Evolutionary conservation across 2,888 invertebrate species (phyloP).

Genomic region (Melinaea marsaeus): DNA sequence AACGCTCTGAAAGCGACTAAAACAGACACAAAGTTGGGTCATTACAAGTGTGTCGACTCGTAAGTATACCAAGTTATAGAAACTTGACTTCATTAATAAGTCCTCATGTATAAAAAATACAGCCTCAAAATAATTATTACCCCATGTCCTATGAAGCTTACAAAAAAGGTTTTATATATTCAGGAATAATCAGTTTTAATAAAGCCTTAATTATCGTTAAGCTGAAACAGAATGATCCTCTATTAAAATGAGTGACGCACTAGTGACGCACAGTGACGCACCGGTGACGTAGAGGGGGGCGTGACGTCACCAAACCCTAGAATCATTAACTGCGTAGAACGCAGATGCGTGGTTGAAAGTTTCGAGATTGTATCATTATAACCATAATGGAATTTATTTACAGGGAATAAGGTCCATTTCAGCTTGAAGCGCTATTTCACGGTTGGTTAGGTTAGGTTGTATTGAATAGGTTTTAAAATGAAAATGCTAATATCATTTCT

Average conservation of each 20-base stretch:
- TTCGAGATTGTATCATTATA: constrained; percentile 17
- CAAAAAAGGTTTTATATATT: not conserved
- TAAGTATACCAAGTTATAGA: too few species aligned
- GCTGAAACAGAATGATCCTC: not conserved
- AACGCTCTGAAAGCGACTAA: too few species aligned
- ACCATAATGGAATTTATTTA: constrained; percentile 22
- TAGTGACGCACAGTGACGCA: constrained; percentile 26
- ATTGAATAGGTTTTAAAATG: not conserved
- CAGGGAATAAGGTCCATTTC: constrained; percentile 22
- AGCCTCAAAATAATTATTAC: too few species aligned
- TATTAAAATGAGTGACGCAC: not conserved
- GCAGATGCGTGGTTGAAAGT: constrained; percentile 39
- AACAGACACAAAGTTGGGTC: too few species aligned
- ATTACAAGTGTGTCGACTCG: too few species aligned
- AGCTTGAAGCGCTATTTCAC: constrained; percentile 16
- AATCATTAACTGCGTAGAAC: constrained; percentile 38
- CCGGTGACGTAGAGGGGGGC: constrained; percentile 39
- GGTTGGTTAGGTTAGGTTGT: constrained; percentile 29
- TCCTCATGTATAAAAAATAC: too few species aligned
- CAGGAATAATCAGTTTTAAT: not conserved
- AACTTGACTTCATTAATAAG: too few species aligned
- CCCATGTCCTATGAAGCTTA: too few species aligned
- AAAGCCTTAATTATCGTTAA: not conserved
- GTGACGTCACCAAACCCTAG: constrained; percentile 44
- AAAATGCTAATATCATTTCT: not conserved